Evolutionary conservation across 2,888 invertebrate species (phyloP).

Genomic region (Platycheirus albimanus): DNA sequence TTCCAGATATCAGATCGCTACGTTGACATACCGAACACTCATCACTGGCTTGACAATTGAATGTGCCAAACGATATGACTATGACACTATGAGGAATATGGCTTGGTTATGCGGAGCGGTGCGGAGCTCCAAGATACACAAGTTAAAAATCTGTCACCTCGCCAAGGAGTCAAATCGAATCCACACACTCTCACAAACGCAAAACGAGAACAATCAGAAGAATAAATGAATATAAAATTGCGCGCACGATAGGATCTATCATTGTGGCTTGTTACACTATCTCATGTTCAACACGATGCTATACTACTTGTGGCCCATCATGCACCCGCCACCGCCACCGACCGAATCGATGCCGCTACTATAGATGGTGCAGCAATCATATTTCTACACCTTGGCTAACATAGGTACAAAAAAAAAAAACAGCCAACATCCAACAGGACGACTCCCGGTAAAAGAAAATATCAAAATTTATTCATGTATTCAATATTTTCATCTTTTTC

Average conservation of each 20-base stretch:
- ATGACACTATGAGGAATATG: neutral
- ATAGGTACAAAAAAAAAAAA: slow-evolving; percentile 8
- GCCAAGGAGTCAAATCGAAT: slow-evolving; percentile 64
- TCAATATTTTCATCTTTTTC: slow-evolving; percentile 63
- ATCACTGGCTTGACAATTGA: slow-evolving; percentile 29
- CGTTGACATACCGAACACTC: slow-evolving; percentile 1
- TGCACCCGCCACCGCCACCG: slow-evolving; percentile 13
- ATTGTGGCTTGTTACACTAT: slow-evolving; percentile 66
- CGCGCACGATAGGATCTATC: slow-evolving; percentile 67
- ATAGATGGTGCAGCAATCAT: slow-evolving; percentile 60
- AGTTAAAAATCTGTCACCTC: slow-evolving; percentile 74
- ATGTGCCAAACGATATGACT: slow-evolving; percentile 57
- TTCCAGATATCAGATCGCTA: slow-evolving; percentile 49
- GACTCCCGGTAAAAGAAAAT: too few relatives aligned
- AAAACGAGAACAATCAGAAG: slow-evolving; percentile 66
- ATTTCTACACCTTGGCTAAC: slow-evolving; percentile 68
- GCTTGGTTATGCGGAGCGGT: too few relatives aligned
- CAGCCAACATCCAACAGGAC: neutral
- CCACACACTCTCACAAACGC: slow-evolving; percentile 49
- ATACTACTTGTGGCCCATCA: slow-evolving; percentile 7
- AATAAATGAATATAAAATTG: slow-evolving; percentile 72
- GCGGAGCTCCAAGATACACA: slow-evolving; percentile 54
- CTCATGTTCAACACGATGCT: slow-evolving; percentile 69
- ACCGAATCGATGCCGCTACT: too few relatives aligned
- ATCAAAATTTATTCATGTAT: slow-evolving; percentile 69